Percentiles rank a stretch among this genome's conserved stretches.
These are phyloP conservation scores for Salticus scenicus DNA, from an alignment of 2,888 invertebrate species.

Conservation along the genomic window DNA sequence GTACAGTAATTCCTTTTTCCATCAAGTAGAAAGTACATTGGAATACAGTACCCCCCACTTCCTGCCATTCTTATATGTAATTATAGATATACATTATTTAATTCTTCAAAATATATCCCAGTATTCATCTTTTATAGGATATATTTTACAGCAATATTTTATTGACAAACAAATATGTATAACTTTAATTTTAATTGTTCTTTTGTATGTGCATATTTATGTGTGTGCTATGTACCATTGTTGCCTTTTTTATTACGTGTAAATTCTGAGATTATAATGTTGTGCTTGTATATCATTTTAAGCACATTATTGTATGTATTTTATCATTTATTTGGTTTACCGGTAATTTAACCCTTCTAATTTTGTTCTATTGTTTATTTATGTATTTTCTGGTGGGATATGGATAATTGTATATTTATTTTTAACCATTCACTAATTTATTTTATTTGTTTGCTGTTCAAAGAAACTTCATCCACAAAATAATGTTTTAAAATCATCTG, in stretches of 20 bases:
- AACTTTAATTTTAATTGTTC: background rate
- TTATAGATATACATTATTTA: no score
- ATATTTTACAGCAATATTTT: background rate
- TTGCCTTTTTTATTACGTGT: slow-evolving; percentile 26
- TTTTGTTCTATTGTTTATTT: background rate
- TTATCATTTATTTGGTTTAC: background rate
- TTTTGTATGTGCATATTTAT: no score
- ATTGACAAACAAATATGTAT: background rate
- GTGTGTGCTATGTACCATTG: slow-evolving; percentile 23
- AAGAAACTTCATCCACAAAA: background rate
- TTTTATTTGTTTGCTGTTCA: background rate
- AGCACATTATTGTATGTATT: background rate
- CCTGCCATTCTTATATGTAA: no score
- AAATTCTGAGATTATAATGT: background rate
- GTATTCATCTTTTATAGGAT: background rate
- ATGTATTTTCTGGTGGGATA: background rate
- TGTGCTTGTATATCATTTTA: background rate
- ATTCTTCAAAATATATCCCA: no score
- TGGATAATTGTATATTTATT: background rate
- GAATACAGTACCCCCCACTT: no score
- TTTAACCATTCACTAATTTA: slow-evolving; percentile 4
- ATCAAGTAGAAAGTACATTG: no score
- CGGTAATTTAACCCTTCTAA: background rate
- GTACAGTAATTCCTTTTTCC: no score
- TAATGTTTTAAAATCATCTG: background rate